Conservation (phyloP, 2,888 invertebrate genomes). For the Hypomecis punctinalis region DNA sequence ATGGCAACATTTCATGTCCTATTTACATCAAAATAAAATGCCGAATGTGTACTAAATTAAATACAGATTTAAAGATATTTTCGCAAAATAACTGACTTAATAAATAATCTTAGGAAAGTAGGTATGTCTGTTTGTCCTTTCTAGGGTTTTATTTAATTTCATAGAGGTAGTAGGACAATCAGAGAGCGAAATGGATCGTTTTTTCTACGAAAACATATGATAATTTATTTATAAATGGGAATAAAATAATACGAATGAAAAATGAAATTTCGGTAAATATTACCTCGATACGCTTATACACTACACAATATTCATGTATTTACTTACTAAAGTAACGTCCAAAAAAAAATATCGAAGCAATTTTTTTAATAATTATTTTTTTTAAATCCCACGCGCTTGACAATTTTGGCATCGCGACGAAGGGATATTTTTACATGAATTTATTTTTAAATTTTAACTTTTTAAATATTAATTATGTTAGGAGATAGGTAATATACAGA, state of each 20-base stretch:
- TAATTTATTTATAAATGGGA: background rate
- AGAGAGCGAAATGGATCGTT: no score
- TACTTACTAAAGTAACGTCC: slow-evolving; percentile 43
- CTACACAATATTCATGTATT: slow-evolving; percentile 58
- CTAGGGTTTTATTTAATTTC: no score
- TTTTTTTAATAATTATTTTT: slow-evolving; percentile 59
- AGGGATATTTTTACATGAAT: slow-evolving; percentile 39
- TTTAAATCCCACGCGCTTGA: slow-evolving; percentile 49
- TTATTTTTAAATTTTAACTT: slow-evolving; percentile 39
- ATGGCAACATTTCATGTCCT: no score
- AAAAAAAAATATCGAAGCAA: slow-evolving; percentile 55
- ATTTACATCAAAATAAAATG: no score
- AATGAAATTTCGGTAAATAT: slow-evolving; percentile 39
- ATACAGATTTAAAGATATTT: no score
- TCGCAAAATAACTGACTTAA: no score
- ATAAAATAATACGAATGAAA: slow-evolving; percentile 24
- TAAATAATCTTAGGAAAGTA: no score
- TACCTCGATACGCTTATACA: slow-evolving; percentile 54
- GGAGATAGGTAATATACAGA: slow-evolving; percentile 59
- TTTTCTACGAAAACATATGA: slow-evolving; percentile 29
- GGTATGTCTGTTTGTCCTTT: no score
- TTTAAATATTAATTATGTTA: slow-evolving; percentile 49
- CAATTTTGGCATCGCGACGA: slow-evolving; percentile 39
- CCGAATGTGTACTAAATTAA: no score
- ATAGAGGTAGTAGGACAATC: no score